Base-by-base conservation (phyloP, 2,113 vertebrate species). In the Myxocyprinus asiaticus region DNA sequence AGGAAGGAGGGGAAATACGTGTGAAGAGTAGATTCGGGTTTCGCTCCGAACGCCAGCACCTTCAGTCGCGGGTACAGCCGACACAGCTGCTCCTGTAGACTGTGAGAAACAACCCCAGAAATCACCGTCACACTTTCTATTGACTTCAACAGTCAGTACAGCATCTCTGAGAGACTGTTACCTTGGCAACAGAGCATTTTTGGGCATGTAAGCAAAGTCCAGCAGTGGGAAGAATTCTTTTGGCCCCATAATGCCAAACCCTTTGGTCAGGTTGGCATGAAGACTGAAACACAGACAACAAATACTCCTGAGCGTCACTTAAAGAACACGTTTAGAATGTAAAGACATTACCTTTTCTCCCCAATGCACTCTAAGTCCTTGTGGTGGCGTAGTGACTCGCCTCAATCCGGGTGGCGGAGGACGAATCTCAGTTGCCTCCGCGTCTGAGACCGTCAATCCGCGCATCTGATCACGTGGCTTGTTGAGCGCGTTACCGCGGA, bases 131-230 rank as follows among this genome's bases (percentile, higher is more conserved):
- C 42, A 45, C 22, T 1, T 33, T 33, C 22, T 33, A 33, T 33
- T 1, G 1, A 33, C 22, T 33, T 2, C 67, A 14, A 7, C 9
- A 44, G 14, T 9, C 8, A 78, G 11, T 76, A 65, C n/a, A 3
- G 44, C 33, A 45, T 9, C 3, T 9, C 51, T 9, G 6, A 53
- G 7, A 7, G 22, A 33, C 15, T 22, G 33, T 88, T 91, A 99
- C 98, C 95, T 95, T 84, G 94, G 55, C 0, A 95, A 86, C 58
- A 99, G 91, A 0, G 98, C 95, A 67, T 98, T 98, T 91, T 97
- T 98, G 67, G 97, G 97, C 96, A 97, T 97, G 88, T 94, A 99
- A 80, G 98, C 96, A 0, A 99, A 99, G 89, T 99, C 98, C 86
- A 99, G 90, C 3, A 99, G 90, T 0, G 98, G 98, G 84, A 99